A percentile compares a stretch with the other conserved stretches of the same genome.
Conservation (phyloP, 2,888 invertebrate genomes). For the Neoscelio sp. region DNA sequence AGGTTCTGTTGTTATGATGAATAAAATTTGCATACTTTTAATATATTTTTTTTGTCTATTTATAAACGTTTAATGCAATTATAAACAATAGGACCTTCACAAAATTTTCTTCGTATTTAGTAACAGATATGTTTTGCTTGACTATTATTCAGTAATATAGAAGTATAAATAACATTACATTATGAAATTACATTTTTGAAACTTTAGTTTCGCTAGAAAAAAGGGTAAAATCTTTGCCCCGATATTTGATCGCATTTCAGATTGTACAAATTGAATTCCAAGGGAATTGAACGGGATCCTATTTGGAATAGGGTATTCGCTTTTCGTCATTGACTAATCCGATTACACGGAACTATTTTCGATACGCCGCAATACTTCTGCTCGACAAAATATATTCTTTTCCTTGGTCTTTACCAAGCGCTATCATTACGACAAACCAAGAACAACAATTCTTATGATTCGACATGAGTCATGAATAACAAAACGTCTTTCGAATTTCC, state of each 20-base stretch:
- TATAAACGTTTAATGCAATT: no score
- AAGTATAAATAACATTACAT: no score
- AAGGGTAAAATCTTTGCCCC: no score
- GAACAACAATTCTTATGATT: slow-evolving; percentile 33
- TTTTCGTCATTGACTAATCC: slow-evolving; percentile 73
- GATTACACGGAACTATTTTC: slow-evolving; percentile 75
- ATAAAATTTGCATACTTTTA: neutral
- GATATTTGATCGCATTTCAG: slow-evolving; percentile 75
- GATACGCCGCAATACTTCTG: slow-evolving; percentile 62
- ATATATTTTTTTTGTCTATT: slow-evolving; percentile 22
- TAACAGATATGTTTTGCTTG: no score
- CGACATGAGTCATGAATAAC: slow-evolving; percentile 46
- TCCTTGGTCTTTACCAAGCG: slow-evolving; percentile 11
- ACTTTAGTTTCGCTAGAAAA: no score
- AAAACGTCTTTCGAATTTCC: slow-evolving; percentile 27
- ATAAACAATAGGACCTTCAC: no score
- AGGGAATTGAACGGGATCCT: slow-evolving; percentile 74
- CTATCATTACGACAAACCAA: slow-evolving; percentile 30
- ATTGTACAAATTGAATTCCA: slow-evolving; percentile 73
- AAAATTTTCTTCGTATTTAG: no score
- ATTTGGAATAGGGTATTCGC: slow-evolving; percentile 65
- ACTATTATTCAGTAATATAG: no score
- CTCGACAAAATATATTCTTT: slow-evolving; percentile 27
- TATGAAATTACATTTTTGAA: no score
- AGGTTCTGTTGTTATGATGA: no score